phyloP scores from a whole-genome alignment of 2,113 vertebrate genomes.

The Anguilla rostrata region DNA sequence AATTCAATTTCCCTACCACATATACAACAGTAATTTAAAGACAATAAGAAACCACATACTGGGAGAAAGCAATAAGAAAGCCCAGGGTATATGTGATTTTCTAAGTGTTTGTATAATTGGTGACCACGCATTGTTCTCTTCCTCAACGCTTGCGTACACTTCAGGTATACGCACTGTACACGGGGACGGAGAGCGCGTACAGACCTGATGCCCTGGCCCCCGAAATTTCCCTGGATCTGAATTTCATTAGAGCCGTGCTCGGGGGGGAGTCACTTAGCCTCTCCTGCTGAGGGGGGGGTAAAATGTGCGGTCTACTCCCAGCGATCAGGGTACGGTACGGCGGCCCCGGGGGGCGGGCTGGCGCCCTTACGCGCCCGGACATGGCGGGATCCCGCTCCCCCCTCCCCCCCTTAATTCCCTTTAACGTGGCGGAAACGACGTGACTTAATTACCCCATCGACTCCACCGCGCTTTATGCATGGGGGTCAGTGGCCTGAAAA shows the following conservation, averaged over 20 bases:
- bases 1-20: not conserved
- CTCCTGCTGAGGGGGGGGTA: not conserved
- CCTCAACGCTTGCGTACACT: not conserved
- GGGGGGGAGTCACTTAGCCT: not conserved
- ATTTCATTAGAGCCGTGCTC: not conserved
- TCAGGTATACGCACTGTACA: too few species aligned
- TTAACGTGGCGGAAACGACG: constrained; percentile 76
- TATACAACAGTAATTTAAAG: not conserved
- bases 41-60: not conserved
- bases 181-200: too few species aligned
- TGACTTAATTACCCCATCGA: constrained; percentile 84
- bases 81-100: not conserved
- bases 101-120: not conserved
- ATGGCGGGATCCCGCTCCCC: constrained; percentile 44
- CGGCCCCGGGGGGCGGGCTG: not conserved
- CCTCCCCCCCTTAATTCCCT: constrained; percentile 72
- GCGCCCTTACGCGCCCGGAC: constrained; percentile 46
- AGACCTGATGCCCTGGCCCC: not conserved
- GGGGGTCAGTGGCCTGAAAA: constrained; percentile 81
- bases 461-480: constrained; percentile 79
- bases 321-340: not conserved
- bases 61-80: not conserved
- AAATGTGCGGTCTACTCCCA: not conserved
- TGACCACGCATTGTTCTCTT: not conserved
- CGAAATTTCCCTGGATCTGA: not conserved